phyloP scores from a whole-genome alignment of 2,113 vertebrate genomes.

The Bos indicus region DNA sequence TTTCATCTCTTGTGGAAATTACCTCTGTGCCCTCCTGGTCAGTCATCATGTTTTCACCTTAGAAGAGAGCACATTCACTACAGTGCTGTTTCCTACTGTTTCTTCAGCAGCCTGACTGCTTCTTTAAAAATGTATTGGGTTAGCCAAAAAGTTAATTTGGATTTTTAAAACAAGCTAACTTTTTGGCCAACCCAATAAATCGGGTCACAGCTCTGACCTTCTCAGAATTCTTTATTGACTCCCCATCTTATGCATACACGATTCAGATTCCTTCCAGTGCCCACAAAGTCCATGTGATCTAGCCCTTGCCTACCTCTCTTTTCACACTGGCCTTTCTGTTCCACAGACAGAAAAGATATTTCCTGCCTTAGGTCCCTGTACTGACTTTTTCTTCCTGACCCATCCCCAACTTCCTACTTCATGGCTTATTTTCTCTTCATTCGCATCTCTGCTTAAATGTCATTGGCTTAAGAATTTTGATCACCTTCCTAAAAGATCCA shows the following conservation, averaged over 20 bases:
- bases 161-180: not conserved
- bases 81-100: not conserved
- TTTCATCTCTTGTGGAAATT: not conserved
- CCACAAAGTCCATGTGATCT: fast-evolving
- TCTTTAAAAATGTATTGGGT: not conserved
- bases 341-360: not conserved
- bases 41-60: not conserved
- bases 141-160: not conserved
- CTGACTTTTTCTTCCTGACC: not conserved
- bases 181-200: not conserved
- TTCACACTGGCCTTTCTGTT: not conserved
- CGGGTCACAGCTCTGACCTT: not conserved
- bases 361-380: not conserved
- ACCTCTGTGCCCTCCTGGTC: not conserved
- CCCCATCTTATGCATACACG: not conserved
- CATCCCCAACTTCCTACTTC: not conserved
- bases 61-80: not conserved
- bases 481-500: not conserved
- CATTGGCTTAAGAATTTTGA: not conserved
- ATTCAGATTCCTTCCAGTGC: not conserved
- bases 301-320: not conserved
- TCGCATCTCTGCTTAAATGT: not conserved
- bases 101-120: not conserved
- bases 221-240: not conserved
- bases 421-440: not conserved